Conservation (phyloP, 2,797 vertebrate genomes). For the Gambelia wislizenii region DNA sequence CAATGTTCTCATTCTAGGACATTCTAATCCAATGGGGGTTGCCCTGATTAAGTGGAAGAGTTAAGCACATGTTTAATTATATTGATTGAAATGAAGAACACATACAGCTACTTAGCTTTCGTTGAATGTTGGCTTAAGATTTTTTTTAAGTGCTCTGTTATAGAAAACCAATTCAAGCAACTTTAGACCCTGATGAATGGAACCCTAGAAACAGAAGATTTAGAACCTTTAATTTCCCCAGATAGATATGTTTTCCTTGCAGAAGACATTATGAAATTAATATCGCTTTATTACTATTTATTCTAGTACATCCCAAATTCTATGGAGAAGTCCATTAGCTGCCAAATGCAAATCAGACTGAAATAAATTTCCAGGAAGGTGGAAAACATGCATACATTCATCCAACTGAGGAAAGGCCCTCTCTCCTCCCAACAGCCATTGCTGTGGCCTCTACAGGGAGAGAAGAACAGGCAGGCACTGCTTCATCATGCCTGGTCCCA, state of each 20-base stretch:
- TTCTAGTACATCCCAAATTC: background rate
- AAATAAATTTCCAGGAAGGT: constrained; percentile 15
- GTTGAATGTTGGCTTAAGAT: background rate
- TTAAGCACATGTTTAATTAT: background rate
- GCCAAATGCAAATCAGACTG: constrained; percentile 6
- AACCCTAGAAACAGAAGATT: background rate
- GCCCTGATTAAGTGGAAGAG: background rate
- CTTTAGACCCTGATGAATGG: background rate
- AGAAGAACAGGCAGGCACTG: too few species aligned
- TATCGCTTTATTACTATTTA: background rate
- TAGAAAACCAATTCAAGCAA: background rate
- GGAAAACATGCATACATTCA: background rate
- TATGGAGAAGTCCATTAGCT: background rate
- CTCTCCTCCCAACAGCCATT: too few species aligned
- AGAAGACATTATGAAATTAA: background rate
- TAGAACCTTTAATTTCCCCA: background rate
- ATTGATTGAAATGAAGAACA: background rate
- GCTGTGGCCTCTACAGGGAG: too few species aligned
- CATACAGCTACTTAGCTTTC: too few species aligned
- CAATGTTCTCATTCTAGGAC: background rate
- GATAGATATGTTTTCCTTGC: background rate
- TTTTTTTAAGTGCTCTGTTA: background rate
- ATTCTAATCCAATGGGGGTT: background rate
- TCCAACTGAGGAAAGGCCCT: too few species aligned
- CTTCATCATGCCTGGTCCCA: too few species aligned